Evolutionary conservation across 2,113 vertebrate genomes (phyloP), one percentile per base, ranked within the genome.

Genomic region (Falco punctatus): DNA sequence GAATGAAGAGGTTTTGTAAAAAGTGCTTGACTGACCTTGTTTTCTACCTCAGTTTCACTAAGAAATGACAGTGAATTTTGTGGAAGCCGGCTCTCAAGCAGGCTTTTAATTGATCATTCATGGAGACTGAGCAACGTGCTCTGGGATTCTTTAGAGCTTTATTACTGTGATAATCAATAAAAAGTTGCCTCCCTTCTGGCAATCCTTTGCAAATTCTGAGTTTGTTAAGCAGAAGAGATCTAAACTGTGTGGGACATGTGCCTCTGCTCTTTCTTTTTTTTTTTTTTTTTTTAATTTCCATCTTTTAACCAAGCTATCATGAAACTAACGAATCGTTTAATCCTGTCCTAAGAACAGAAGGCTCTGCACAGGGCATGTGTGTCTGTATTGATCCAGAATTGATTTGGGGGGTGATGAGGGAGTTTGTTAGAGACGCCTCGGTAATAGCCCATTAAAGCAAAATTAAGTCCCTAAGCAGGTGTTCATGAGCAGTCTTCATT

Each of bases 361-460:
- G 98, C 96, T 94, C 24, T 85, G 65, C 87, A 97, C 92, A 90
- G 80, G 95, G 91, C 97, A 94, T 95, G 93, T 97, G 98, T 97
- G 97, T 96, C 97, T 97, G 65, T 98, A 98, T 98, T 98, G 98
- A 98, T 98, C 97, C 97, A 97, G 64, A 97, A 98, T 98, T 98
- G 98, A 98, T 98, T 98, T 46, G 38, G 38, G 48, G 92, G 61
- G 40, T 18, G 35, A 30, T 7, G 0, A 93, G 81, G 65, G 92
- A 95, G 96, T 96, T 96, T 97, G 95, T 97, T 96, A 96, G 91
- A 94, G 93, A 97, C 97, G 97, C 96, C 91, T 97, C 94, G 92
- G 86, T 98, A 96, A 86, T 95, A 96, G 95, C 96, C 98, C 97
- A 98, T 98, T 98, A 98, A 97, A 97, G 77, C 82, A 98, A 97